These are phyloP conservation scores for Silurus lanzhouensis DNA, from an alignment of 2,797 vertebrate genomes.

Conservation along the genomic window DNA sequence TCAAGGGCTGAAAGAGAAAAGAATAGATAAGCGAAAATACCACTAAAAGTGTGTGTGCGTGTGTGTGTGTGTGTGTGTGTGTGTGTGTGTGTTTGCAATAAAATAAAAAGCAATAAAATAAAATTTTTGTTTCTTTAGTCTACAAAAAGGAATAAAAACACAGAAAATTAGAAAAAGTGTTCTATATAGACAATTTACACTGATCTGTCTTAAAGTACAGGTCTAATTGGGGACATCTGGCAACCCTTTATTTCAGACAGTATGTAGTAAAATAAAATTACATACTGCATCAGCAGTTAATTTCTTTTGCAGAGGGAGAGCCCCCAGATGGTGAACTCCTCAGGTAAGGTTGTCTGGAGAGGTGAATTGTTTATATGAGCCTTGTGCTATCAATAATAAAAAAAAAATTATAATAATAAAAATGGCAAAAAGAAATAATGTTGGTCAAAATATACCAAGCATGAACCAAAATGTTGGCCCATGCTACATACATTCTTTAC, in stretches of 20 bases:
- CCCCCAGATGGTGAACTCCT: slow-evolving; percentile 54
- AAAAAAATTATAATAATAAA: too few relatives aligned
- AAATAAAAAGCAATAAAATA: not conserved
- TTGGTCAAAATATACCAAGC: not conserved
- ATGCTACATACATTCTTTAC: not conserved
- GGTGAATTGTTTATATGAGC: not conserved
- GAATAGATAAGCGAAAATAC: not conserved
- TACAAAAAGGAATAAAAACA: not conserved
- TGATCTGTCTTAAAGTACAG: slow-evolving; percentile 1
- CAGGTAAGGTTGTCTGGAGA: not conserved
- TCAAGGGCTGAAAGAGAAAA: slow-evolving; percentile 12
- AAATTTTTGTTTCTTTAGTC: not conserved
- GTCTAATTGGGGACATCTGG: not conserved
- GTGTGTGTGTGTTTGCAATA: not conserved
- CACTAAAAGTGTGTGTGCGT: not conserved
- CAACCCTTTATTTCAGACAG: slow-evolving; percentile 36
- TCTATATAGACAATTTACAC: not conserved
- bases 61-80: not conserved
- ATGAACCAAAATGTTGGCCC: too few relatives aligned
- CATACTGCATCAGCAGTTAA: slow-evolving; percentile 64
- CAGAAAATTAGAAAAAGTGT: slow-evolving; percentile 15
- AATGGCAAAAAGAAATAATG: not conserved
- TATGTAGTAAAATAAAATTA: not conserved
- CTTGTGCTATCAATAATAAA: not conserved
- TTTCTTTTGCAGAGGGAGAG: slow-evolving; percentile 56